Evolutionary conservation across 2,113 vertebrate species (phyloP), one percentile per base, ranked within the genome.

Genomic region (Electrona antarctica): DNA sequence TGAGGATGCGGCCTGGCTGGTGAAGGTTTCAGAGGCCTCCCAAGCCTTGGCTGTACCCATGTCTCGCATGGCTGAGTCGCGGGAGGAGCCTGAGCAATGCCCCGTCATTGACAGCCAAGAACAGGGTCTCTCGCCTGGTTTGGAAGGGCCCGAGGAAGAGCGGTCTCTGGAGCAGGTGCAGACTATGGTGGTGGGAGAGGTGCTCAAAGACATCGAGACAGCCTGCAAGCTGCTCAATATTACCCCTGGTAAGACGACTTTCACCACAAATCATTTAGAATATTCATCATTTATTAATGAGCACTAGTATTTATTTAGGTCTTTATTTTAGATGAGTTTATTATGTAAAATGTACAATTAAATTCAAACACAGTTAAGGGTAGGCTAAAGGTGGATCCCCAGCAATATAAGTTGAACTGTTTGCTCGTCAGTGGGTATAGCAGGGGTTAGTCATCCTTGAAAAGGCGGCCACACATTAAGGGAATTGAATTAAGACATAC

Each of bases 191-290:
- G 95, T 99, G 78, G 96, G 96, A 0, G 98, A 99, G 67, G 98
- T 99, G 77, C 93, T 99, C 60, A 99, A 98, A 92, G 98, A 99
- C 91, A 97, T 99, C 12, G 97, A 97, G 90, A 98, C 96, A 0
- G 96, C 97, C 64, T 99, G 97, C 89, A 99, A 98, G 82, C 94
- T 99, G 65, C 96, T 99, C 71, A 98, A 97, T 85, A 99, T 99
- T 84, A 89, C 95, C 0, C 91, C 98, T 86, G 97, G 98, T 99
- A 86, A 47, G 85, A 64, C 29, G 21, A 7, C 14, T 14, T 46
- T 29, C 15, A 3, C 29, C 58, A 21, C 11, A 21, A 21, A 21
- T 21, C 21, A 21, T 21, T 21, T 21, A 21, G 21, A 21, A 21
- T 21, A 21, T 21, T 21, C 21, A 21, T 21, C 1, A 21, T 21